Percentiles rank a stretch among this genome's conserved stretches.
phyloP scores from a whole-genome alignment of 1,140 invertebrate genomes.

The Parapsyche elsis region DNA sequence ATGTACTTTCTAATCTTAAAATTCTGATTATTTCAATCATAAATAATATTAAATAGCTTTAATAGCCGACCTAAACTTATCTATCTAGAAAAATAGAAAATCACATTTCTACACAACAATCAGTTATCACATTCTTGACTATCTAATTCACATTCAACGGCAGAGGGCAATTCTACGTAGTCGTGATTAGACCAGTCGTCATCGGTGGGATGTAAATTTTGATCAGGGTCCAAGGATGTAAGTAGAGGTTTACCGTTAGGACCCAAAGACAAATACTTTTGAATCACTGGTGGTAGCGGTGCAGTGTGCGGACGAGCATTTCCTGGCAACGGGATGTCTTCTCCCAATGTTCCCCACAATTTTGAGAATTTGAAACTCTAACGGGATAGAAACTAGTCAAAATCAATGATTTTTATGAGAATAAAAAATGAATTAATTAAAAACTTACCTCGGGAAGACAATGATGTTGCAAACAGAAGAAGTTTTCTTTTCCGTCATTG shows the following conservation, averaged over 20 bases:
- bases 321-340: conserved; percentile 69
- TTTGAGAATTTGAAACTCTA: conserved; percentile 71
- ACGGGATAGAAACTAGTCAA: conserved; percentile 46
- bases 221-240: conserved; percentile 65
- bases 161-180: conserved; percentile 60
- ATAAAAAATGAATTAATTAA: neutral
- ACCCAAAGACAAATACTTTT: conserved; percentile 72
- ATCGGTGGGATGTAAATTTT: conserved; percentile 61
- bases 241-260: conserved; percentile 70
- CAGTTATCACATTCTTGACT: conserved; percentile 17
- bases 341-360: conserved; percentile 63
- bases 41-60: no score
- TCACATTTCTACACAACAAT: neutral
- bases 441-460: conserved; percentile 72
- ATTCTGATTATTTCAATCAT: neutral
- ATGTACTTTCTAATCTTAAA: neutral
- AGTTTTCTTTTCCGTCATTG: conserved; percentile 70
- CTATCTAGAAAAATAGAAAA: neutral
- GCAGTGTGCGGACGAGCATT: conserved; percentile 67
- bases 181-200: conserved; percentile 65
- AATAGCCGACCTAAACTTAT: neutral
- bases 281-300: conserved; percentile 65
- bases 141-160: neutral
- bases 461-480: conserved; percentile 79
- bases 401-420: neutral